These are phyloP conservation scores for Ptychadena robeensis DNA, from an alignment of 2,797 vertebrate species.

Conservation along the genomic window DNA sequence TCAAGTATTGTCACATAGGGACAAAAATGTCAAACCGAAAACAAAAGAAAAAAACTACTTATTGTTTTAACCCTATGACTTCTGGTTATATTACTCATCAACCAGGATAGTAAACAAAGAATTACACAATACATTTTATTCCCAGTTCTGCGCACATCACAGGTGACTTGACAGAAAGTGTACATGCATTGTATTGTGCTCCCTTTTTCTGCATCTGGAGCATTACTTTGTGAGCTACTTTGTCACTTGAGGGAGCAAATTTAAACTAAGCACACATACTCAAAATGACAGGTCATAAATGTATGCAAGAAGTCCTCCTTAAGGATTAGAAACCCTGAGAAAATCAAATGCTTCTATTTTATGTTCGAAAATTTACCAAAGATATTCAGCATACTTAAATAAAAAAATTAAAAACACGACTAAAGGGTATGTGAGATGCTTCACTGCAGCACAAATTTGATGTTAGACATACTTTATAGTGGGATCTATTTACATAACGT, in stretches of 20 bases:
- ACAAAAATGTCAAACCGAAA: background rate
- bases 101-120: background rate
- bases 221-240: background rate
- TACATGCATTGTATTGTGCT: background rate
- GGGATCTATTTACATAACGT: too few relatives aligned
- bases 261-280: background rate
- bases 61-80: background rate
- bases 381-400: too few relatives aligned
- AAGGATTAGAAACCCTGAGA: background rate
- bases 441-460: too few relatives aligned
- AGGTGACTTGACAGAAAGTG: background rate
- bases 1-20: slow-evolving; percentile 19
- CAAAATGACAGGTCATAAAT: background rate
- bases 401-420: too few relatives aligned
- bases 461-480: too few relatives aligned
- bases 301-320: background rate
- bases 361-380: too few relatives aligned
- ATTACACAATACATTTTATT: background rate
- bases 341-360: too few relatives aligned
- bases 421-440: too few relatives aligned
- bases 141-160: background rate
- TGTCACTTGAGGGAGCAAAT: background rate
- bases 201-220: background rate
- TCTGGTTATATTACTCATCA: background rate
- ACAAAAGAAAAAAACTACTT: background rate